Conservation (phyloP, 1,140 invertebrate species). For the Cardiocondyla obscurior region DNA sequence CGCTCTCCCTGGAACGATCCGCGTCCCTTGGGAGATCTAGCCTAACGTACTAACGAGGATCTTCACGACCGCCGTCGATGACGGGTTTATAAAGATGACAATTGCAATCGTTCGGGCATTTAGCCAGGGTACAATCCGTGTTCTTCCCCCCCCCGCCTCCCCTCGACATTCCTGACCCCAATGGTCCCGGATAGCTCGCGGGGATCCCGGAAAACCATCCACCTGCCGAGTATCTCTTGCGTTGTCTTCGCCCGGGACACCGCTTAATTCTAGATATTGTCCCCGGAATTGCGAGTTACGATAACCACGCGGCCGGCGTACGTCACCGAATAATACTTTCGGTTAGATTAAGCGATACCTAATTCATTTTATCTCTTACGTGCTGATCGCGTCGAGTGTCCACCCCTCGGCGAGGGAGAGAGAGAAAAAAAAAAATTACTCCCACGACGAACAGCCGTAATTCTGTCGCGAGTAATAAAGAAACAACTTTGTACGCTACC, state of each 20-base stretch:
- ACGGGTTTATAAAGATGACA: background rate
- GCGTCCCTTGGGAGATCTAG: background rate
- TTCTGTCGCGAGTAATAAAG: conserved; percentile 29
- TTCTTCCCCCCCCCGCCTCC: no score
- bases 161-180: no score
- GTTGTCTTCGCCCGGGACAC: background rate
- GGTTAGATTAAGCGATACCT: conserved; percentile 21
- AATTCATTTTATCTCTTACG: conserved; percentile 21
- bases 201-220: background rate
- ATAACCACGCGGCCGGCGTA: background rate
- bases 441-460: conserved; percentile 27
- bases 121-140: background rate
- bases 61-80: background rate
- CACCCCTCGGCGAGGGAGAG: background rate
- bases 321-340: conserved; percentile 4
- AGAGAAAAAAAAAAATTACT: no score
- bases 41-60: background rate
- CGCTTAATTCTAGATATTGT: conserved; percentile 46
- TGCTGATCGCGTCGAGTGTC: conserved; percentile 8
- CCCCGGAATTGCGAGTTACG: conserved; percentile 19
- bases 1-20: background rate
- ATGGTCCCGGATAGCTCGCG: conserved; percentile 5
- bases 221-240: background rate
- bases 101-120: background rate
- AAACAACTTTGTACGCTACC: conserved; percentile 17